Base-by-base conservation (phyloP, 2,888 invertebrate genomes). In the Romanomermis culicivorax region DNA sequence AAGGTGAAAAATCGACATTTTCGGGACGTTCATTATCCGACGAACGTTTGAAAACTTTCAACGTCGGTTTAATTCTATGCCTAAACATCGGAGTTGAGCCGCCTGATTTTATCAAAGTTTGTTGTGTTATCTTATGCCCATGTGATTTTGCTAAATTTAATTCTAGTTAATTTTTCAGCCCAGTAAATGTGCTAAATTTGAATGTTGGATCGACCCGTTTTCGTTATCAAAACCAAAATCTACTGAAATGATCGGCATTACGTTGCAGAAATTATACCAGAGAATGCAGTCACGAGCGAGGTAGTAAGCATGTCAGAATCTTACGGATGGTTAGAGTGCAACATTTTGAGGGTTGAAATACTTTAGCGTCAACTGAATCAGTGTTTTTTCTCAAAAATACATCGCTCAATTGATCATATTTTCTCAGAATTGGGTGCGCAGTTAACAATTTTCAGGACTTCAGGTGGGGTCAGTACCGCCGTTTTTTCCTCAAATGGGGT, bases 1-100 rank as follows among this genome's bases (percentile, higher is more conserved):
- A n/a, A n/a, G n/a, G n/a, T n/a, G n/a, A n/a, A n/a, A n/a, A n/a
- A n/a, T n/a, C n/a, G n/a, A n/a, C n/a, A n/a, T n/a, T n/a, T n/a
- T n/a, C n/a, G n/a, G n/a, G n/a, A n/a, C n/a, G n/a, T n/a, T n/a
- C n/a, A n/a, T n/a, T n/a, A n/a, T 17, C 23, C 14, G 24, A 45
- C 14, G 47, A 45, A 45, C 14, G 47, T 17, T 93, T 95, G 85
- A 95, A 95, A 75, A 97, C 97, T 1, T 93, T 95, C 57, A 93
- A 93, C 71, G 95, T 97, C 56, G 95, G 95, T 0, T 74, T 99
- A 58, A 93, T 97, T 29, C 74, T 97, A 48, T 99, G 97, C 71
- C 77, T 97, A 43, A 97, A 99, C 73, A 85, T 97, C 55, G 95
- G 95, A n/a, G 93, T 97, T 24, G 97, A 99, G 72, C 97, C 97